Evolutionary conservation across 2,888 invertebrate genomes (phyloP).

Genomic region (Erebia epiphron): DNA sequence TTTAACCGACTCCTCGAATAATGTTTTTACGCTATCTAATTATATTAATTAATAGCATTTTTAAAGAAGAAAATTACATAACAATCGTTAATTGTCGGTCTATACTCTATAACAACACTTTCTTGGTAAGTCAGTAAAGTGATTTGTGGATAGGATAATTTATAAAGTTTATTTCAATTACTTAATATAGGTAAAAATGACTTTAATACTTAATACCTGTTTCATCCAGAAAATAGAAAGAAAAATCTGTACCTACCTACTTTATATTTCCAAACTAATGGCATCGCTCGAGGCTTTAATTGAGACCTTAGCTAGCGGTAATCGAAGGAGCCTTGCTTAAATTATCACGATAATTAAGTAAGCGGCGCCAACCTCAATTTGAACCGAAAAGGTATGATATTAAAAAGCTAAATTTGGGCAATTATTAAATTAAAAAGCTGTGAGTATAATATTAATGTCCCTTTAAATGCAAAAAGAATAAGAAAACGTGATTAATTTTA

Average conservation of each 20-base stretch:
- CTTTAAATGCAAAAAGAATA: too few relatives aligned
- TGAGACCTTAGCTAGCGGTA: slow-evolving; percentile 16
- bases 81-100: too few relatives aligned
- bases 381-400: slow-evolving; percentile 1
- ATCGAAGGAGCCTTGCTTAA: slow-evolving; percentile 23
- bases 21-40: not conserved
- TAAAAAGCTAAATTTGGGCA: not conserved
- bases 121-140: not conserved
- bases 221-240: too few relatives aligned
- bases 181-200: too few relatives aligned
- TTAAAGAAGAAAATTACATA: too few relatives aligned
- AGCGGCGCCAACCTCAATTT: slow-evolving; percentile 7
- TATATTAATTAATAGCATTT: not conserved
- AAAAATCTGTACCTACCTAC: too few relatives aligned
- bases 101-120: too few relatives aligned
- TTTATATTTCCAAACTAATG: slow-evolving; percentile 10
- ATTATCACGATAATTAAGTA: slow-evolving; percentile 22
- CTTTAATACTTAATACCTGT: too few relatives aligned
- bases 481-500: too few relatives aligned
- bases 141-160: too few relatives aligned
- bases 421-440: not conserved
- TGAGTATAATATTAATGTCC: too few relatives aligned
- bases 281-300: slow-evolving; percentile 12
- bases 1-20: not conserved
- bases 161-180: too few relatives aligned